phyloP scores from a whole-genome alignment of 2,888 invertebrate species.

The Ochropleura plecta region DNA sequence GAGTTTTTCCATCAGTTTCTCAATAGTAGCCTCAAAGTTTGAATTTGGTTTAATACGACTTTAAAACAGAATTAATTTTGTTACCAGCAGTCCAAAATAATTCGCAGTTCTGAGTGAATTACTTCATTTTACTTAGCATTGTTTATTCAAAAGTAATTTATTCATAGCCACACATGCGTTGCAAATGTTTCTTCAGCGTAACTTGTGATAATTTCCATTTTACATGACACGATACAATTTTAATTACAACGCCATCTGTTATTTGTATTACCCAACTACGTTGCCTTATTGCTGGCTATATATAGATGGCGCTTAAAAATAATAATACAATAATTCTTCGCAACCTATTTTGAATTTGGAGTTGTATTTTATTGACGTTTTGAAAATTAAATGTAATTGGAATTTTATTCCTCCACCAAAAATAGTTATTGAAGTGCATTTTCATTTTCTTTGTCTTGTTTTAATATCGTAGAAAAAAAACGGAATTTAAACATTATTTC shows the following conservation, averaged over 20 bases:
- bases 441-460: background rate
- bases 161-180: slow-evolving; percentile 33
- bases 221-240: background rate
- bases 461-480: background rate
- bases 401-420: background rate
- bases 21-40: background rate
- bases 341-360: slow-evolving; percentile 8
- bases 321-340: background rate
- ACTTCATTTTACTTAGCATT: slow-evolving; percentile 21
- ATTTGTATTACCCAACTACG: background rate
- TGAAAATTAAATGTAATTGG: background rate
- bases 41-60: background rate
- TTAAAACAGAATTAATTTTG: background rate
- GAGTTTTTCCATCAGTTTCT: no score
- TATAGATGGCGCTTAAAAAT: slow-evolving; percentile 28
- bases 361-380: background rate
- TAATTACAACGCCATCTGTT: slow-evolving; percentile 53
- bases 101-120: slow-evolving; percentile 9
- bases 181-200: slow-evolving; percentile 10
- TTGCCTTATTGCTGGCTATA: background rate
- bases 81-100: background rate
- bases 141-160: slow-evolving; percentile 46
- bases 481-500: background rate
- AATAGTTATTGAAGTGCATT: background rate
- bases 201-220: slow-evolving; percentile 28